Base-by-base conservation (phyloP, 2,113 vertebrate species). In the Pipra filicauda region DNA sequence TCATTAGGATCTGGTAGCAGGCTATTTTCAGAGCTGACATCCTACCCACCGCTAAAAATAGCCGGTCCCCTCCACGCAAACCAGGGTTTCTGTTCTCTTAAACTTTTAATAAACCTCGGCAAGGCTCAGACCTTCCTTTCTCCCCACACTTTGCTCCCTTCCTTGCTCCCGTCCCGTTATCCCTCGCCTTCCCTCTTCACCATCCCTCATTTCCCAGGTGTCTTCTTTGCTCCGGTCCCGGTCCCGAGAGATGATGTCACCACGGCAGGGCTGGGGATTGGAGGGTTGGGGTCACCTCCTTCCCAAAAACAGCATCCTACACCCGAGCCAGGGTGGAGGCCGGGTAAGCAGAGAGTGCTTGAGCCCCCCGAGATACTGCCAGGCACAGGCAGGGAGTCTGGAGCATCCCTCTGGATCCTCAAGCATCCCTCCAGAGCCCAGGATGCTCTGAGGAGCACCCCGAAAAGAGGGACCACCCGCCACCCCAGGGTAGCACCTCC, bases 1-100 rank as follows among this genome's bases (percentile, higher is more conserved):
- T 94, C 96, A 97, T 97, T 95, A 88, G 88, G 91, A 96, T 97
- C 94, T 98, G 91, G 86, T 91, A 95, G 95, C 95, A 88, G 94
- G 94, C 98, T 98, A 97, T 98, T 98, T 98, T 97, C 95, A 97
- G 95, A 97, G 94, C 97, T 98, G 97, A 98, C 96, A 98, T 98
- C 93, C 96, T 98, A 98, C 96, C 97, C 97, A 93, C 8, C 17
- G 88, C 95, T 97, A 98, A 98, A 98, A 97, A 97, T 97, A 98
- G 95, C 75, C 9, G 9, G 41, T 95, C 91, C 96, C 97, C 96
- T 97, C 96, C 93, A 97, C 90, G 88, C 89, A 96, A 96, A 94
- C 52, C 92, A 93, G 89, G 87, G 80, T 94, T 98, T 93, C 95
- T 98, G 93, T 95, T 95, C 95, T 95, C 93, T 78, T 88, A 93